Evolutionary conservation across 2,888 invertebrate species (phyloP), one percentile per base, ranked within the genome.

Genomic region (Ditylenchus weischeri): DNA sequence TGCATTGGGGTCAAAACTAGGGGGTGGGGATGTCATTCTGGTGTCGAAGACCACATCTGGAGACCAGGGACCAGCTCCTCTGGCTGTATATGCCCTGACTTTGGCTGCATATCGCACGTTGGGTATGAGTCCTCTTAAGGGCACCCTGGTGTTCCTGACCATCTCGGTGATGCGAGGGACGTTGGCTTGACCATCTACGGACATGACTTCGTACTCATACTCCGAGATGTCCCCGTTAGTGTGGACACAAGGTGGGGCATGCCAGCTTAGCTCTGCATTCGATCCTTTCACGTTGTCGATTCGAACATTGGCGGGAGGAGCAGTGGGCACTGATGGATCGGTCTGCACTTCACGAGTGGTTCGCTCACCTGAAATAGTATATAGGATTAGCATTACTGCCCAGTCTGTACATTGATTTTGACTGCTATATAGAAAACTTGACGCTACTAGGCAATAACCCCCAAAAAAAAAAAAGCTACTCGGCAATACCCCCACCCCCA

Each of bases 201-300:
- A 71, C 13, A 78, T 74, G 13, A 83, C 75, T 36, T 82, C 80
- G 58, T 83, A 83, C 68, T 83, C 83, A 72, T 83, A 83, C 64
- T 83, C 82, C 58, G 77, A 75, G 64, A 83, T 77, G 50, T 83
- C 81, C 36, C 83, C 83, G 65, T 83, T 81, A 10, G 83, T 83
- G 54, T 82, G 77, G 29, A 80, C 75, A 69, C 83, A 83, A 11
- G 80, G 76, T 18, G 83, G 83, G 10, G 81, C 81, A 69, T 83
- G 83, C 83, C 83, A 83, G 21, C 74, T 75, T 58, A 83, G 68
- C 21, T 75, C 76, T 23, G 77, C 75, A 38, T 71, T 75, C 18
- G 74, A 74, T 23, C 76, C 77, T 7, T 68, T 74, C n/a, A 72
- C 70, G 21, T 72, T 74, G 36, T 79, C 79, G 11, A 76, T 73